Evolutionary conservation across 2,113 vertebrate species (phyloP).

Genomic region (Ahaetulla prasina): DNA sequence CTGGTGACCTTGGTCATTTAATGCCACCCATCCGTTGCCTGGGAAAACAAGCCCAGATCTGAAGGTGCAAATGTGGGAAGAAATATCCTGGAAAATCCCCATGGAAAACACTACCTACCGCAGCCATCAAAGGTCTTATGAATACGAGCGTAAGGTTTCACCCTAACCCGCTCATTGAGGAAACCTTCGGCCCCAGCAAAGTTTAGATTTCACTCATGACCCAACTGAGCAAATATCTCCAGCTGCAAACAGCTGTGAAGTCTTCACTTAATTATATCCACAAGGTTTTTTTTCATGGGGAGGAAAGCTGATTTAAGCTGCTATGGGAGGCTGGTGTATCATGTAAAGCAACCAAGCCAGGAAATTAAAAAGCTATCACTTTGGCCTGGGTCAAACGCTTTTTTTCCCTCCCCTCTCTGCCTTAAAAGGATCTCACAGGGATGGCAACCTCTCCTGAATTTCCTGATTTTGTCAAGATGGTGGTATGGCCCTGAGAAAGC

Average conservation of each 20-base stretch:
- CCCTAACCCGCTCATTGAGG: slow-evolving; percentile 32
- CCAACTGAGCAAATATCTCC: slow-evolving; percentile 36
- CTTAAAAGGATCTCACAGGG: not conserved
- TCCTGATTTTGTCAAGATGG: slow-evolving; percentile 44
- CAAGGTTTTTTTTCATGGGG: not conserved
- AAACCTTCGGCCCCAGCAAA: slow-evolving; percentile 41
- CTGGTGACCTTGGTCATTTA: not conserved
- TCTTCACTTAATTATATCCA: slow-evolving; percentile 10
- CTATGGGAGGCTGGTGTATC: not conserved
- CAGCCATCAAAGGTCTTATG: slow-evolving; percentile 33
- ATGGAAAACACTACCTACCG: slow-evolving; percentile 19
- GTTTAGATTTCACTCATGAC: slow-evolving; percentile 42
- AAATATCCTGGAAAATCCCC: not conserved
- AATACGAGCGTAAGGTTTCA: not conserved
- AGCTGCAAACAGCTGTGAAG: slow-evolving; percentile 58
- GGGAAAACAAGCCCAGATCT: not conserved
- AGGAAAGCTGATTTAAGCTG: not conserved
- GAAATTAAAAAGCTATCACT: not conserved
- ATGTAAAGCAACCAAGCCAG: not conserved
- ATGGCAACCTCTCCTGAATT: not conserved
- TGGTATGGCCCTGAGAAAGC: slow-evolving; percentile 52
- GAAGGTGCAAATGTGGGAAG: not conserved
- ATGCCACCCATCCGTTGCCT: not conserved
- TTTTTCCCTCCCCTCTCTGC: not conserved
- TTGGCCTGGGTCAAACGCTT: fast-evolving